Conservation (phyloP, 2,113 vertebrate species). For the Hoplias malabaricus region DNA sequence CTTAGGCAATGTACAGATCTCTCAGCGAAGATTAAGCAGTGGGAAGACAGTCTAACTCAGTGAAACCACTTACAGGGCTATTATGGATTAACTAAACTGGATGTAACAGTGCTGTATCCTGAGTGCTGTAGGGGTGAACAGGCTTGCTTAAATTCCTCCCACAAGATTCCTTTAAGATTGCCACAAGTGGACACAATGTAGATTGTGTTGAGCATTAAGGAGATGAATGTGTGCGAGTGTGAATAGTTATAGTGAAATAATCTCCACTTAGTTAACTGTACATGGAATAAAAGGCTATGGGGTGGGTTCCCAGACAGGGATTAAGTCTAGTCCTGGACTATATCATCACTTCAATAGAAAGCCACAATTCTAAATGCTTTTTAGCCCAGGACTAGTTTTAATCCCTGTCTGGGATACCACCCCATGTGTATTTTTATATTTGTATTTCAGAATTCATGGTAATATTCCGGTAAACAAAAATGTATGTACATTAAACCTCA, state of each 20-base stretch:
- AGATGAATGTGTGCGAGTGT: neutral
- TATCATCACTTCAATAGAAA: too few species aligned
- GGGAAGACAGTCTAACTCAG: slow-evolving; percentile 24
- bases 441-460: too few species aligned
- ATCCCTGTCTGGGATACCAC: too few species aligned
- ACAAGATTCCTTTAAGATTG: slow-evolving; percentile 3
- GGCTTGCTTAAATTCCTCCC: neutral
- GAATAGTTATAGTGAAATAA: neutral
- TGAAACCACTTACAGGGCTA: slow-evolving; percentile 41
- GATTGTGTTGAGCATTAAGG: neutral
- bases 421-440: too few species aligned
- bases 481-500: too few species aligned
- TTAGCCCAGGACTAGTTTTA: too few species aligned
- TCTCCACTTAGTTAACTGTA: neutral
- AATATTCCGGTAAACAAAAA: too few species aligned
- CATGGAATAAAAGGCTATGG: neutral
- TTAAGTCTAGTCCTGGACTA: too few species aligned
- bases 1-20: slow-evolving; percentile 17
- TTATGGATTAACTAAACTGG: slow-evolving; percentile 55
- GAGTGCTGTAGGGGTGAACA: neutral
- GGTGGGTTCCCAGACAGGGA: too few species aligned
- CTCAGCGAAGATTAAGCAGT: slow-evolving; percentile 54
- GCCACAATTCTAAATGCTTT: too few species aligned
- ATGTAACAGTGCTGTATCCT: slow-evolving; percentile 4
- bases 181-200: slow-evolving; percentile 17